phyloP scores from a whole-genome alignment of 2,888 invertebrate species.

The Eremobia ochroleuca region DNA sequence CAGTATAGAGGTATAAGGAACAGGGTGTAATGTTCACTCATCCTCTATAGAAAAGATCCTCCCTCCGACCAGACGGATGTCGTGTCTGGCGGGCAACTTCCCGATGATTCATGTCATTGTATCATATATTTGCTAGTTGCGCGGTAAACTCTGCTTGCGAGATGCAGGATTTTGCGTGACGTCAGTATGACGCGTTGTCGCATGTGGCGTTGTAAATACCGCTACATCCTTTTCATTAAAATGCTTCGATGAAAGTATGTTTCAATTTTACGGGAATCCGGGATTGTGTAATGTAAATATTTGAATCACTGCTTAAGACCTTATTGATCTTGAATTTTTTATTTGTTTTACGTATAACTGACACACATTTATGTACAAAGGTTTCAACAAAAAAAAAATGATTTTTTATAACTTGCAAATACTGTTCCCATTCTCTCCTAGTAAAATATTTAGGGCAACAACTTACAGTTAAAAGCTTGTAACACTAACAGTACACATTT shows the following conservation, averaged over 20 bases:
- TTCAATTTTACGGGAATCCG: conserved; percentile 30
- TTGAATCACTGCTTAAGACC: neutral
- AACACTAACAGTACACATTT: conserved; percentile 39
- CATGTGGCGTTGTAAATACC: no score
- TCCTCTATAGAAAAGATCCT: no score
- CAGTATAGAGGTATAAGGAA: no score
- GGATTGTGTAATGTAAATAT: conserved; percentile 7
- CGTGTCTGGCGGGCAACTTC: no score
- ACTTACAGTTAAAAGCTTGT: conserved; percentile 23
- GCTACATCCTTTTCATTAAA: conserved; percentile 45
- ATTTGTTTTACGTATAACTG: neutral
- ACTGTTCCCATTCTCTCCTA: neutral
- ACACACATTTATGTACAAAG: neutral
- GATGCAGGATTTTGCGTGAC: no score
- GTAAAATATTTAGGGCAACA: conserved; percentile 13
- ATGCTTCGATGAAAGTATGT: conserved; percentile 44
- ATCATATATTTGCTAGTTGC: no score
- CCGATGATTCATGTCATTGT: no score
- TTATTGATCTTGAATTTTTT: conserved; percentile 2
- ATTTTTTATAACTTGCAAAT: conserved; percentile 13
- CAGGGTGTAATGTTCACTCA: no score
- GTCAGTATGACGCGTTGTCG: no score
- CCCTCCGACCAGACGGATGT: no score
- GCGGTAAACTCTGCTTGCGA: no score
- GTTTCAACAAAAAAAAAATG: neutral